These are phyloP conservation scores for Craterocephalus amniculus DNA, from an alignment of 2,797 vertebrate genomes.

Conservation along the genomic window DNA sequence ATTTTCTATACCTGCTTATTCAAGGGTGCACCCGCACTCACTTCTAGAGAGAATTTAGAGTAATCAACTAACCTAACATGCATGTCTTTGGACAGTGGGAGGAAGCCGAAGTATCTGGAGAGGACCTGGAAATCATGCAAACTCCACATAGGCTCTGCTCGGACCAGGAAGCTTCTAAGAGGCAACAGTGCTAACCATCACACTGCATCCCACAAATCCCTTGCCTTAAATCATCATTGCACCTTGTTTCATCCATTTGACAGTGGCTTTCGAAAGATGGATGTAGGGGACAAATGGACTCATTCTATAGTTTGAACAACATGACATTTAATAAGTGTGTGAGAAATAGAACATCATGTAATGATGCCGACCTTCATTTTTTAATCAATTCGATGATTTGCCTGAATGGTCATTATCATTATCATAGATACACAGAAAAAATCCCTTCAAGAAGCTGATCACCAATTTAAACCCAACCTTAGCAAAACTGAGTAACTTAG, in stretches of 20 bases:
- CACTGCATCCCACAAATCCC: not conserved
- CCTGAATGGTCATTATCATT: constrained; percentile 46
- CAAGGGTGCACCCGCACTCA: too few relatives aligned
- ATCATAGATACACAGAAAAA: constrained; percentile 37
- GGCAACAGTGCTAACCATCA: too few relatives aligned
- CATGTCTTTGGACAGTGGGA: too few relatives aligned
- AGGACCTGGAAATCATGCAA: not conserved
- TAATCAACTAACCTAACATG: too few relatives aligned
- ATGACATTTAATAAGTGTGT: constrained; percentile 76
- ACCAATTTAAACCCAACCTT: constrained; percentile 4
- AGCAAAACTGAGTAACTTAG: not conserved
- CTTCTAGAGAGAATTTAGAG: too few relatives aligned
- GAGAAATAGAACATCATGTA: constrained; percentile 65
- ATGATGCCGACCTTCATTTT: constrained; percentile 56
- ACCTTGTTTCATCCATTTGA: constrained; percentile 72
- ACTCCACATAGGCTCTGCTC: too few relatives aligned
- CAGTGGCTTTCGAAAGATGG: constrained; percentile 78
- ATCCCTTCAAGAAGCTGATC: constrained; percentile 23
- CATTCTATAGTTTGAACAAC: constrained; percentile 70
- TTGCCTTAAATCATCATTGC: constrained; percentile 64
- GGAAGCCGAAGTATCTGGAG: too few relatives aligned
- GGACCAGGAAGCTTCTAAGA: too few relatives aligned
- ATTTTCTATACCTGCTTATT: too few relatives aligned
- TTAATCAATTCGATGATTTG: constrained; percentile 57
- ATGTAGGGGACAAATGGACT: constrained; percentile 64